Conservation (phyloP, 2,888 invertebrate species). For the Drosophila trichaetosa region DNA sequence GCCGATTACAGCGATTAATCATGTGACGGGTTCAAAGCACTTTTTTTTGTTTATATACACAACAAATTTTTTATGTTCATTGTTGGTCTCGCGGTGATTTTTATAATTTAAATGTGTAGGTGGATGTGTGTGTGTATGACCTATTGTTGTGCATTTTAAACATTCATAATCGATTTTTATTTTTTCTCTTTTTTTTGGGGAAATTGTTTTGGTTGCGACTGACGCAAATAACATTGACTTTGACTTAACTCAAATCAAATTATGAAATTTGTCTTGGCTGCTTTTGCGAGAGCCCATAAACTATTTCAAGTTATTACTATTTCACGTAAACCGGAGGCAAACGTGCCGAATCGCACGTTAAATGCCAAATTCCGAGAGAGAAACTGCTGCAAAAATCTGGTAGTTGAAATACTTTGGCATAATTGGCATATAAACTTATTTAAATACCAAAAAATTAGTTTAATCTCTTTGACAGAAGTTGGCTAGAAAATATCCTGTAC, state of each 20-base stretch:
- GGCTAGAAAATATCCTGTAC: neutral
- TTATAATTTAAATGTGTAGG: slow-evolving; percentile 25
- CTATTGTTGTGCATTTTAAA: slow-evolving; percentile 44
- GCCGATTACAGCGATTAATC: slow-evolving; percentile 56
- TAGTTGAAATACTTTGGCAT: slow-evolving; percentile 73
- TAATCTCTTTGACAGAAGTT: neutral
- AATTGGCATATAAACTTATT: slow-evolving; percentile 60
- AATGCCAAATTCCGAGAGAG: slow-evolving; percentile 38
- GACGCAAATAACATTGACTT: slow-evolving; percentile 62
- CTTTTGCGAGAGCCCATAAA: slow-evolving; percentile 25
- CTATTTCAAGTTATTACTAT: slow-evolving; percentile 41
- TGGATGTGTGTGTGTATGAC: slow-evolving; percentile 12
- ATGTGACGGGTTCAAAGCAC: slow-evolving; percentile 67
- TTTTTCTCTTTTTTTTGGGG: neutral
- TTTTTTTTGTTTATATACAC: slow-evolving; percentile 38
- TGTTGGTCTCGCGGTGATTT: slow-evolving; percentile 32
- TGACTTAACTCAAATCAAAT: slow-evolving; percentile 54
- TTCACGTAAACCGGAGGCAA: slow-evolving; percentile 45
- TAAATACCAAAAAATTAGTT: slow-evolving; percentile 17
- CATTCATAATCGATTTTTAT: slow-evolving; percentile 43
- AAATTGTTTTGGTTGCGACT: slow-evolving; percentile 36
- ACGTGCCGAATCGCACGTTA: slow-evolving; percentile 62
- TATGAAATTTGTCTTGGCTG: slow-evolving; percentile 47
- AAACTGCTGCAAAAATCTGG: slow-evolving; percentile 45
- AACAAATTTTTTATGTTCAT: slow-evolving; percentile 33